Base-by-base conservation (phyloP, 2,888 invertebrate species). In the Unio delphinus region DNA sequence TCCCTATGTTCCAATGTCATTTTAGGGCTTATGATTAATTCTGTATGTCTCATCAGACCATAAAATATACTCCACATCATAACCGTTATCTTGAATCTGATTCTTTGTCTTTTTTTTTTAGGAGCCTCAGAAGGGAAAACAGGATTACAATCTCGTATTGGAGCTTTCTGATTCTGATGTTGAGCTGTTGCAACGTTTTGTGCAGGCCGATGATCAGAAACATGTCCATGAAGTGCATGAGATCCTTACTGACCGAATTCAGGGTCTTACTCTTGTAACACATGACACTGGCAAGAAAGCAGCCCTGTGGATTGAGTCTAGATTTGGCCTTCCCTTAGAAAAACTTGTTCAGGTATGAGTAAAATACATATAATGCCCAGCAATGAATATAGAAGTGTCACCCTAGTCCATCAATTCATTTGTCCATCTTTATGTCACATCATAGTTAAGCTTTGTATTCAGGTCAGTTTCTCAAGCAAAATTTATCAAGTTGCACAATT, bases 221-320 rank as follows among this genome's bases (percentile, higher is more conserved):
- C 75, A 79, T 65, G 66, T 80, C 4, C 78, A 80, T 61, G 80
- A 81, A 68, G 75, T 75, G 1, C 74, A 79, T 54, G 80, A 76
- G 56, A 74, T 80, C n/a, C 66, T 81, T n/a, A 67, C 61, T 8
- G 61, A 56, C 17, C 80, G 80, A 80, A 71, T 77, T 0, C 34
- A 70, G 28, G 65, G 68, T 57, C 73, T 79, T 3, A 68, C 68
- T n/a, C 58, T 70, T 8, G 72, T 75, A 18, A 61, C 65, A 34
- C 61, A 70, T 3, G 69, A 72, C 15, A 34, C 65, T 23, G 54
- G 75, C 28, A 74, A 75, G 7, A 78, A 78, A 61, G 59, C 67
- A 15, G 74, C 73, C 0, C 59, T 74, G 54, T 76, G 78, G 75
- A 28, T 80, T 59, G 80, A 81, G 64, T 66, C 76, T 20, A 78